These are phyloP conservation scores for Oncorhynchus mykiss DNA, from an alignment of 2,113 vertebrate genomes.

Conservation along the genomic window DNA sequence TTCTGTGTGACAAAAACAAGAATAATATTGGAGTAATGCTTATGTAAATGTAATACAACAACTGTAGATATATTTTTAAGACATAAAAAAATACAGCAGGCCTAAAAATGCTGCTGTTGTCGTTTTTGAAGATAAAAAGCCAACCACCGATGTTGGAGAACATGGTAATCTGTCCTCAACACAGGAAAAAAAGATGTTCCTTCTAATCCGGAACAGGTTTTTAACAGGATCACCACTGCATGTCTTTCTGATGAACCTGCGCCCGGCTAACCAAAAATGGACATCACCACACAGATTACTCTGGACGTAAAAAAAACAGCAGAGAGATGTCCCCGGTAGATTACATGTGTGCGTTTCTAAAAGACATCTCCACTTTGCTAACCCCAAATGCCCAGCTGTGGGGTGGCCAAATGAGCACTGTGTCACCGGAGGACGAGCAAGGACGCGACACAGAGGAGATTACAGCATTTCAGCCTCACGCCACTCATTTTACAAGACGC, in stretches of 20 bases:
- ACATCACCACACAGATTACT: slow-evolving; percentile 74
- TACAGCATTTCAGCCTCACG: slow-evolving; percentile 58
- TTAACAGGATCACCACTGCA: slow-evolving; percentile 55
- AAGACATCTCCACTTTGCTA: slow-evolving; percentile 40
- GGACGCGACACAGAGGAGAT: slow-evolving; percentile 61
- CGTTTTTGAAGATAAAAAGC: slow-evolving; percentile 5
- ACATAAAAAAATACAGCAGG: background rate
- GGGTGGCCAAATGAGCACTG: slow-evolving; percentile 75
- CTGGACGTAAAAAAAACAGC: background rate
- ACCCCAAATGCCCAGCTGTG: slow-evolving; percentile 72
- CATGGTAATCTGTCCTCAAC: slow-evolving; percentile 48
- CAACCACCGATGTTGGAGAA: slow-evolving; percentile 41
- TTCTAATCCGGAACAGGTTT: slow-evolving; percentile 64
- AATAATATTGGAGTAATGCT: background rate
- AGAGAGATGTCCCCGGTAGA: slow-evolving; percentile 13
- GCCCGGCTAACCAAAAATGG: slow-evolving; percentile 50
- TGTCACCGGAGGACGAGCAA: slow-evolving; percentile 56
- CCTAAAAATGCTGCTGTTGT: slow-evolving; percentile 40
- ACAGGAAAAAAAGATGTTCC: slow-evolving; percentile 56
- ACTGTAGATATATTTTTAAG: background rate
- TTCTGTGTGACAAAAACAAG: background rate
- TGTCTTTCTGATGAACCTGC: slow-evolving; percentile 44
- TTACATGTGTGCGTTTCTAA: slow-evolving; percentile 33
- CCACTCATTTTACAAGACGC: slow-evolving; percentile 47
- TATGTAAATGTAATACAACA: background rate